A percentile compares a stretch with the other conserved stretches of the same genome.
These are phyloP conservation scores for Hydractinia symbiolongicarpus DNA, from an alignment of 30 jellyfish, hydroid and myxozoan genomes.

Conservation along the genomic window DNA sequence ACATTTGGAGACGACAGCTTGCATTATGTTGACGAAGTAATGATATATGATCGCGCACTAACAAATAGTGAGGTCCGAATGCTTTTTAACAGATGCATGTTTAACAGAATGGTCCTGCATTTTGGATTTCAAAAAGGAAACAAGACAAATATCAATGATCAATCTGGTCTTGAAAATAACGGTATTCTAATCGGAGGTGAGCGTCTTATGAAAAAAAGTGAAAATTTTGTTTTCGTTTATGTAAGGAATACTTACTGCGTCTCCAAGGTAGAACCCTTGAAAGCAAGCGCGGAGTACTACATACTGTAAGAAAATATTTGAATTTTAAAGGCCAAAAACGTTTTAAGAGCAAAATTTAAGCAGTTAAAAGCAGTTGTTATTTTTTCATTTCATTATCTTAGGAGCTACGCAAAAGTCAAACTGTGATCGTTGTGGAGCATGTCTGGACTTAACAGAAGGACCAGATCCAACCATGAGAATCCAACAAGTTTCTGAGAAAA, in stretches of 20 bases:
- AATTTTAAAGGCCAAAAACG: too few species aligned
- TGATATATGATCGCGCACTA: constrained; percentile 70
- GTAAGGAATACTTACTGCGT: not conserved
- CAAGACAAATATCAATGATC: constrained; percentile 65
- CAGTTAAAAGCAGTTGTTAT: too few species aligned
- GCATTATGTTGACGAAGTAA: constrained; percentile 88
- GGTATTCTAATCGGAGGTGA: constrained; percentile 85
- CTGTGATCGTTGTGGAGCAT: constrained; percentile 91
- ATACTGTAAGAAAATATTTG: not conserved
- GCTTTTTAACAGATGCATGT: constrained; percentile 58
- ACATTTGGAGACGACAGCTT: constrained; percentile 86
- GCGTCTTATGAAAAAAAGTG: not conserved
- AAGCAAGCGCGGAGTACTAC: not conserved
- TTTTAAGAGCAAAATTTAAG: too few species aligned
- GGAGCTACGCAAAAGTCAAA: constrained; percentile 88
- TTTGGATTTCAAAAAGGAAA: constrained; percentile 95
- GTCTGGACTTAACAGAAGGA: constrained; percentile 80
- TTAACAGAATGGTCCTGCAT: constrained; percentile 91
- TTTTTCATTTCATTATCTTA: not conserved
- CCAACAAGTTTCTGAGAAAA: constrained; percentile 63
- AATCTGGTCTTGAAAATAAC: constrained; percentile 90
- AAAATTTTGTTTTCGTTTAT: too few species aligned
- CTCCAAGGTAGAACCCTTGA: not conserved
- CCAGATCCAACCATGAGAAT: constrained; percentile 76
- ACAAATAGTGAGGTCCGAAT: constrained; percentile 58